Base-by-base conservation (phyloP, 2,113 vertebrate genomes). In the Copsychus sechellarum region DNA sequence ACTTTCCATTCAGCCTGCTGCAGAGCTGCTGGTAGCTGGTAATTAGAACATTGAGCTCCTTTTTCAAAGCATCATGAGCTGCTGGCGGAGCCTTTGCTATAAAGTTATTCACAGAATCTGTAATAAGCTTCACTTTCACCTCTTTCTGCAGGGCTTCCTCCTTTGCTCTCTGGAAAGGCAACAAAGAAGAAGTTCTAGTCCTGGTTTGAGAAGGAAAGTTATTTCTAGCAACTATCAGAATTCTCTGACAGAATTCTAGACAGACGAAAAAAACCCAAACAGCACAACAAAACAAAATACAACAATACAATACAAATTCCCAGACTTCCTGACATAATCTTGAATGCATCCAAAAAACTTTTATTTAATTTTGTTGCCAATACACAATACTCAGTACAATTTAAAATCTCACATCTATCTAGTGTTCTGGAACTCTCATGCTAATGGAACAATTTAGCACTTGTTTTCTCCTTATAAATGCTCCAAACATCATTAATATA, bases 61-160 rank as follows among this genome's bases (percentile, higher is more conserved):
- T 98, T 92, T 98, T 99, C 97, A 99, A 97, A 83, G 99, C 98
- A 84, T 99, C 99, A n/a, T 99, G 99, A 96, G 99, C 98, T 72
- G 98, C 98, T 73, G 99, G 98, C 47, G 99, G 99, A 86, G 99
- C 99, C 79, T 99, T 99, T 92, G 98, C 97, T 90, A 99, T 99
- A 91, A 99, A 99, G 85, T 97, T 99, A 94, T 98, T 99, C 81
- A 99, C 99, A 0, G 98, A 99, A 87, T 99, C 99, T 2, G 98
- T 99, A 81, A 99, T 97, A 67, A 99, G 98, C 89, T 99, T 99
- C 86, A 99, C 99, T 98, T 99, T 99, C 14, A 98, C 97, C 97
- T 99, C 99, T 90, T 99, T 99, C 92, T 99, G 99, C 79, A 98
- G 97, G 36, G 99, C 98, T 93, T 99, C 99, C 62, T 99, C 99